Evolutionary conservation across 2,888 invertebrate genomes (phyloP).

Genomic region (Bembecia ichneumoniformis): DNA sequence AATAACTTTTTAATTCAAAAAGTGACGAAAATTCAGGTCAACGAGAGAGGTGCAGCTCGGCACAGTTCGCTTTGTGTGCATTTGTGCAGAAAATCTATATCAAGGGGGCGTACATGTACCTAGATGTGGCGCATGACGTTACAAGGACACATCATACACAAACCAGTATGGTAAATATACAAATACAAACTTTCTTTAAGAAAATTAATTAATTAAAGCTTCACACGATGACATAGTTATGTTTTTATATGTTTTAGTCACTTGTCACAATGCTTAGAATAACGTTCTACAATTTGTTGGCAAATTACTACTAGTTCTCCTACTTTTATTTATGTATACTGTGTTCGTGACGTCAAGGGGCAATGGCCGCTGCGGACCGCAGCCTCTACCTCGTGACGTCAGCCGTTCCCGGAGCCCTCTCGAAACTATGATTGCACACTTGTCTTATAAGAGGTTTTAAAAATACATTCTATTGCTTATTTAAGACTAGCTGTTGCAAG

Average conservation of each 20-base stretch:
- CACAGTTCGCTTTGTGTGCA: constrained; percentile 17
- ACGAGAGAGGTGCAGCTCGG: constrained; percentile 16
- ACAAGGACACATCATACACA: neutral
- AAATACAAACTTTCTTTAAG: too few species aligned
- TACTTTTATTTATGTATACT: neutral
- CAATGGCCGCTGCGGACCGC: constrained; percentile 35
- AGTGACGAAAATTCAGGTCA: constrained; percentile 29
- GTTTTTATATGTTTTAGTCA: too few species aligned
- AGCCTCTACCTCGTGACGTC: constrained; percentile 29
- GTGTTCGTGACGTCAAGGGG: constrained; percentile 29
- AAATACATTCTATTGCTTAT: too few species aligned
- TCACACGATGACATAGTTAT: too few species aligned
- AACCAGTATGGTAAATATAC: neutral
- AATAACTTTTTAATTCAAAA: too few species aligned
- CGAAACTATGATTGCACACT: neutral
- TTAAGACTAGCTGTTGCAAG: too few species aligned
- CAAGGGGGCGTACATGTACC: constrained; percentile 12
- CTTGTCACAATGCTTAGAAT: too few species aligned
- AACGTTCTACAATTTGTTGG: too few species aligned
- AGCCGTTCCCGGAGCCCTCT: constrained; percentile 7
- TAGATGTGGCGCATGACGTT: neutral
- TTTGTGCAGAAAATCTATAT: constrained; percentile 9
- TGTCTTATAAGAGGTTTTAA: too few species aligned
- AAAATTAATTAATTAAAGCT: too few species aligned
- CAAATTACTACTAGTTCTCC: neutral